Evolutionary conservation across 2,888 invertebrate species (phyloP).

Genomic region (Drosophila anomalipes): DNA sequence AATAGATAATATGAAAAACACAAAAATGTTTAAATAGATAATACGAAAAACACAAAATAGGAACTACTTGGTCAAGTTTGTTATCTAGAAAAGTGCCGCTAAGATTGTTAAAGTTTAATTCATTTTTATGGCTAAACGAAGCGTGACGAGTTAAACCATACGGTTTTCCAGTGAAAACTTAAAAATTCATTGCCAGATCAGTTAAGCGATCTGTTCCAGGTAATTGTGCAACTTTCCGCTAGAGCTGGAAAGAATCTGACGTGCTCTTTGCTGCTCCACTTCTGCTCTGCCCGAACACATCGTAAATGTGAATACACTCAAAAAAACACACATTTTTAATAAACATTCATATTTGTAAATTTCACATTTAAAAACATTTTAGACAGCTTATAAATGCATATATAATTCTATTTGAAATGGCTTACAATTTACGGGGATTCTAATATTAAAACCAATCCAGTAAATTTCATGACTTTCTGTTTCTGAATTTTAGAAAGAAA

Average conservation of each 20-base stretch:
- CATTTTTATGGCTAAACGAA: slow-evolving; percentile 16
- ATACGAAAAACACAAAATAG: slow-evolving; percentile 7
- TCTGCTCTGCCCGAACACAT: slow-evolving; percentile 26
- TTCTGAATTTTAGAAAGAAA: neutral
- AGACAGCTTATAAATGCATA: too few relatives aligned
- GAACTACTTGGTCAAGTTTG: neutral
- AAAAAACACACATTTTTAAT: neutral
- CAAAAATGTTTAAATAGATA: neutral
- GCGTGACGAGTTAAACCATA: slow-evolving; percentile 34
- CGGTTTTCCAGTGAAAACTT: slow-evolving; percentile 25
- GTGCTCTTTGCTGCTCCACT: slow-evolving; percentile 44
- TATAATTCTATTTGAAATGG: too few relatives aligned
- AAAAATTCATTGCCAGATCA: slow-evolving; percentile 16
- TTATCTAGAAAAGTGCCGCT: slow-evolving; percentile 1
- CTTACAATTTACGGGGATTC: neutral
- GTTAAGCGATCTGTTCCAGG: slow-evolving; percentile 22
- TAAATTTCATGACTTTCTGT: neutral
- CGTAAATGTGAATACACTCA: slow-evolving; percentile 39
- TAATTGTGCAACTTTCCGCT: slow-evolving; percentile 38
- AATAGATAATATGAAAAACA: slow-evolving; percentile 25
- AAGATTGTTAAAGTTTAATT: neutral
- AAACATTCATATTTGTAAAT: neutral
- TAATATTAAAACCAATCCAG: neutral
- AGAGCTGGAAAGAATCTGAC: slow-evolving; percentile 32
- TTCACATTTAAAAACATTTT: too few relatives aligned